These are phyloP conservation scores for Electrophaes corylata DNA, from an alignment of 2,888 invertebrate species.

Conservation along the genomic window DNA sequence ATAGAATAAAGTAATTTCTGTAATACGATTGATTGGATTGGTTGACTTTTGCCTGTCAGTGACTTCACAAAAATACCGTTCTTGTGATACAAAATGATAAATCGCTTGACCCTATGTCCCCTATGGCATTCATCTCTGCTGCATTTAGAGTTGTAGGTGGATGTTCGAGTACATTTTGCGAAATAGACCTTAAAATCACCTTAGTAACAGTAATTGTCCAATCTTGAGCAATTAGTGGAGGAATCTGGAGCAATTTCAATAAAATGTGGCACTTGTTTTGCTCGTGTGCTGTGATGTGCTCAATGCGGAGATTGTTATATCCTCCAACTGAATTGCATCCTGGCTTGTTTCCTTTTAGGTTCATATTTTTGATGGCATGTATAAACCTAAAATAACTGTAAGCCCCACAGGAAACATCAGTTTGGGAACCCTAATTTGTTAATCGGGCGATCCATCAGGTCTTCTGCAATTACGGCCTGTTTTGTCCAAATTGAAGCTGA, in stretches of 20 bases:
- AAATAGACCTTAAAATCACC: conserved; percentile 9
- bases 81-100: too few relatives aligned
- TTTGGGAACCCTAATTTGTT: conserved; percentile 42
- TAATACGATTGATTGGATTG: too few relatives aligned
- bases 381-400: neutral
- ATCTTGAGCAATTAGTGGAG: too few relatives aligned
- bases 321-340: conserved; percentile 11
- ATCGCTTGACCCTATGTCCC: too few relatives aligned
- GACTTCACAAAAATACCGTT: too few relatives aligned
- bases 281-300: neutral
- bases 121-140: too few relatives aligned
- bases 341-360: neutral
- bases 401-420: conserved; percentile 39
- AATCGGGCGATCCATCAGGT: conserved; percentile 51
- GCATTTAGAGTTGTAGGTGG: too few relatives aligned
- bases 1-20: too few relatives aligned
- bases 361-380: neutral
- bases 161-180: conserved; percentile 3
- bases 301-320: conserved; percentile 17
- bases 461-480: conserved; percentile 48
- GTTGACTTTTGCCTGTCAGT: too few relatives aligned
- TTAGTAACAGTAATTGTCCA: too few relatives aligned
- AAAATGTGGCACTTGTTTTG: too few relatives aligned
- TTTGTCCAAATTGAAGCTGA: conserved; percentile 46
- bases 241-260: too few relatives aligned